Evolutionary conservation across 1,140 invertebrate genomes (phyloP), one percentile per base, ranked within the genome.

Genomic region (Halictus rubicundus): DNA sequence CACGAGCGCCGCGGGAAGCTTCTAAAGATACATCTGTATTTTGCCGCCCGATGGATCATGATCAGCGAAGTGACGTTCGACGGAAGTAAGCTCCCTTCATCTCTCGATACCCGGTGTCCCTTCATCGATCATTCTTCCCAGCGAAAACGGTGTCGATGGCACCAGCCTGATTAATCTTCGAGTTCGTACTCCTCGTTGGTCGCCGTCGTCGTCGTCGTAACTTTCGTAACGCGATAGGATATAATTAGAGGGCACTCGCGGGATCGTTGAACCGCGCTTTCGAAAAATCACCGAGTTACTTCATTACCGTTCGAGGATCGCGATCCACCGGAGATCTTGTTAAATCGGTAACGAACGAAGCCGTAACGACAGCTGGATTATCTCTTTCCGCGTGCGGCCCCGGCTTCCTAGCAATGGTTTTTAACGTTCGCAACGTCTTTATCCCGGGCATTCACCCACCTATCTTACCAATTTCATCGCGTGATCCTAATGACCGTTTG

Each of bases 41-140:
- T 97, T 89, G 95, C 95, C 42, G 94, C 95, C 32, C 94, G 94
- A 61, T 97, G 96, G 96, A 95, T 98, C 77, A 95, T 98, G 91
- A 94, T 98, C 60, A 96, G 96, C 88, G 97, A 97, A 93, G 94
- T 97, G 12, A 94, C 93, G 49, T 96, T 96, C 87, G 94, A 95
- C 64, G 95, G 95, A 70, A 94, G 95, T 96, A 88, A 94, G 93
- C 23, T 73, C 9, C 27, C 32, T n/a, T n/a, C 60, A 21, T 57
- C 42, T 39, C n/a, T 61, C n/a, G 14, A 7, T 8, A 8, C 25
- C 1, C 90, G 21, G 52, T 32, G 32, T 10, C 21, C 21, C 23
- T 66, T 19, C 42, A 49, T 57, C 63, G 49, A 81, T 54, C 21
- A 72, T 23, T 21, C 10, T 52, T 37, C 16, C 21, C 16, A 16